Base-by-base conservation (phyloP, 2,797 vertebrate genomes). In the Anisognathus igniventris region DNA sequence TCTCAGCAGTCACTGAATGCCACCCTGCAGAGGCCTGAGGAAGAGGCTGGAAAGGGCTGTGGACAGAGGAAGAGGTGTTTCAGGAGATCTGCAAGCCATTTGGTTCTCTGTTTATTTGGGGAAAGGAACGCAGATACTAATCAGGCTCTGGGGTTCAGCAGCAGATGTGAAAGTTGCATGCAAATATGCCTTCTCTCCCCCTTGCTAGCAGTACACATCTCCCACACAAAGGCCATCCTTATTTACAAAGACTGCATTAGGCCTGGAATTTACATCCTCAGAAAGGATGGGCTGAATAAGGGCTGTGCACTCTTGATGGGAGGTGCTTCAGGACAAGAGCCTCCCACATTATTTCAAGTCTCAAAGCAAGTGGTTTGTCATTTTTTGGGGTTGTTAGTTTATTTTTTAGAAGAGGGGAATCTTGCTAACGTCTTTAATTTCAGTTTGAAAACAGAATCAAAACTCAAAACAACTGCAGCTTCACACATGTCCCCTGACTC, bases 161-260 rank as follows among this genome's bases (percentile, higher is more conserved):
- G 90, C 94, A 93, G 94, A 95, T 93, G 96, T 86, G 86, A 75
- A 95, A 95, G 93, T 84, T 88, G 58, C 91, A 94, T 68, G 82
- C 68, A 95, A 93, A 93, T 74, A 61, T 16, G 42, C 65, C 47
- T 83, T 57, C 75, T 75, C 54, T 83, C 33, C 73, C 67, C 30
- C 47, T 86, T 37, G n/a, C 90, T 77, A 50, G 67, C 68, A 21
- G 58, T 31, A 50, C 10, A 45, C 54, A 48, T 58, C 84, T 83
- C 60, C 77, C 67, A 66, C 89, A 89, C 51, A 85, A 94, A 94
- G 72, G 53, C 66, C 65, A 65, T 80, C 92, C 68, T 40, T 91
- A 84, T 91, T 92, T 82, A 84, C 86, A 60, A 75, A 72, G 66
- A 57, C 73, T 33, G 80, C 90, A 37, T 75, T 56, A 68, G 72